A percentile compares a stretch with the other conserved stretches of the same genome.
Conservation (phyloP, 1,140 invertebrate genomes). For the Musca vetustissima region DNA sequence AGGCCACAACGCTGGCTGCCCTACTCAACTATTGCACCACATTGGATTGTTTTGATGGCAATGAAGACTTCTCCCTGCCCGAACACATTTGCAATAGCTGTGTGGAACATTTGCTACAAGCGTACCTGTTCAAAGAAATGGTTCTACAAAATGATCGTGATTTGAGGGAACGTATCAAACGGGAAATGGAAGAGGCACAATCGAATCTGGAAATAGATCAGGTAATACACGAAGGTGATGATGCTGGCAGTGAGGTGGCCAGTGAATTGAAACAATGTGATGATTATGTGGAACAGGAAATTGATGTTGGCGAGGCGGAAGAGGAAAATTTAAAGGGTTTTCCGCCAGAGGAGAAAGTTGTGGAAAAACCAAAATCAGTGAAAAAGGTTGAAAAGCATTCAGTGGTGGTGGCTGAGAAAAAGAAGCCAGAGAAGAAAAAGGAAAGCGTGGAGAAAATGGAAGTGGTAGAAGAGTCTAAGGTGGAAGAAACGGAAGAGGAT, state of each 20-base stretch:
- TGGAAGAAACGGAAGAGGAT: background rate
- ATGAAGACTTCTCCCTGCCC: conserved; percentile 37
- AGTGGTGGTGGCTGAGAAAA: background rate
- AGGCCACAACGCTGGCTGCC: background rate
- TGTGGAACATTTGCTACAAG: conserved; percentile 41
- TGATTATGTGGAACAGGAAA: conserved; percentile 9
- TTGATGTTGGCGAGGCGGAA: background rate
- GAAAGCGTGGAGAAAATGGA: too few relatives aligned
- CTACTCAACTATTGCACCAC: conserved; percentile 11
- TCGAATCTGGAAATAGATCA: background rate
- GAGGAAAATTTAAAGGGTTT: background rate
- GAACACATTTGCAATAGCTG: conserved; percentile 46
- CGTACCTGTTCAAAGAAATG: conserved; percentile 50
- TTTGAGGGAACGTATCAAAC: background rate
- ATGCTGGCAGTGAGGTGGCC: background rate
- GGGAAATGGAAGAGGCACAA: background rate
- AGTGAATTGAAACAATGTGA: background rate
- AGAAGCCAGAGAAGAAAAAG: background rate
- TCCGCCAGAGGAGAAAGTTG: background rate
- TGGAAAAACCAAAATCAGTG: background rate
- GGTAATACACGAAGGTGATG: background rate
- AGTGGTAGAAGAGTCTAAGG: background rate
- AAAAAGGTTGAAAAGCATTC: conserved; percentile 34
- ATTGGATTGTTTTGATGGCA: conserved; percentile 7
- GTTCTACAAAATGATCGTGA: conserved; percentile 30